These are phyloP conservation scores for Trematocara nigrifrons DNA, from an alignment of 2,113 vertebrate genomes.

Conservation along the genomic window DNA sequence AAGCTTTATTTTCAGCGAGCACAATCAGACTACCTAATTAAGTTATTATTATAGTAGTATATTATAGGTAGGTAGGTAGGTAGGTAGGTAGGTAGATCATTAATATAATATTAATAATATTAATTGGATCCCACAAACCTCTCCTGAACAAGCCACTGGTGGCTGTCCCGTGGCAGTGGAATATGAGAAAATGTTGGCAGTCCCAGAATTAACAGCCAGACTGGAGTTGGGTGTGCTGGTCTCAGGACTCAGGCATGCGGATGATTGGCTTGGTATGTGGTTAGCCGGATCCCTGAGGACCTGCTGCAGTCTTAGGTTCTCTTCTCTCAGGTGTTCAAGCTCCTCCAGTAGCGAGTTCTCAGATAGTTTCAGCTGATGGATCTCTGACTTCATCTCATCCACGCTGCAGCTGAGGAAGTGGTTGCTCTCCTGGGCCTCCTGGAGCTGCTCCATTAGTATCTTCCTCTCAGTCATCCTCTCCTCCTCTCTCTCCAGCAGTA, in stretches of 20 bases:
- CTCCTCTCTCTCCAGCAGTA: slow-evolving; percentile 66
- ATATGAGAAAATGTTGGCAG: background rate
- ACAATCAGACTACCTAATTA: background rate
- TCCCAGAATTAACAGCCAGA: background rate
- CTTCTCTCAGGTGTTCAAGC: slow-evolving; percentile 66
- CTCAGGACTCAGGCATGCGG: background rate
- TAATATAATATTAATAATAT: background rate
- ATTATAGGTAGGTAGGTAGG: too few species aligned
- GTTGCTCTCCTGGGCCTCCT: slow-evolving; percentile 61
- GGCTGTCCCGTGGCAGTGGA: background rate
- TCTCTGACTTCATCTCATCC: slow-evolving; percentile 65
- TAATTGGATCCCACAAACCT: slow-evolving; percentile 15
- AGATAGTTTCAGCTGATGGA: slow-evolving; percentile 64
- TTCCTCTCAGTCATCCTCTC: slow-evolving; percentile 43
- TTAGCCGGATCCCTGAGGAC: slow-evolving; percentile 6
- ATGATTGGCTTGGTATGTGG: slow-evolving; percentile 1
- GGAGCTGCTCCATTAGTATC: slow-evolving; percentile 57
- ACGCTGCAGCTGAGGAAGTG: slow-evolving; percentile 63
- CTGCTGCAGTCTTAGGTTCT: slow-evolving; percentile 65
- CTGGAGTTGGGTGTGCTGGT: background rate
- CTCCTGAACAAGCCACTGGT: background rate
- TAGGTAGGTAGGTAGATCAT: background rate
- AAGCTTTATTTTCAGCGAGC: background rate
- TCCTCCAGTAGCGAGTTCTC: slow-evolving; percentile 66
- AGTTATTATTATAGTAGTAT: background rate